phyloP scores from a whole-genome alignment of 2,888 invertebrate genomes.

The Protodeltote pygarga region DNA sequence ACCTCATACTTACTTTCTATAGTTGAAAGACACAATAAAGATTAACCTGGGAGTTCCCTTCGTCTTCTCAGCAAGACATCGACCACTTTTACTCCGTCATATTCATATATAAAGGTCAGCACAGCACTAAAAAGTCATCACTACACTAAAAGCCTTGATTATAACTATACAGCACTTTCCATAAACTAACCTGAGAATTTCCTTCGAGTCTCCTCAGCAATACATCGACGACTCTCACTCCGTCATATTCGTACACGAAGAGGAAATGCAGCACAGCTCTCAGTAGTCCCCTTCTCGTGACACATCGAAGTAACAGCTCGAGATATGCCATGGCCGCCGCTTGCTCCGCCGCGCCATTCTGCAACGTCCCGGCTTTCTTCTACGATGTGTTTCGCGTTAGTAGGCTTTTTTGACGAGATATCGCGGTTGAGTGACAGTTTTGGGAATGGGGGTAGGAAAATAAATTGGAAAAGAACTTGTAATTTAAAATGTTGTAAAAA shows the following conservation, averaged over 20 bases:
- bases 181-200: conserved; percentile 89
- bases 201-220: conserved; percentile 93
- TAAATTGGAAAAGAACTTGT: neutral
- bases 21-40: no score
- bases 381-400: conserved; percentile 71
- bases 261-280: conserved; percentile 95
- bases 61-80: no score
- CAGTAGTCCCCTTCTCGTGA: conserved; percentile 94
- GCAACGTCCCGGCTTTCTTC: conserved; percentile 85
- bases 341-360: conserved; percentile 95
- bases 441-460: neutral
- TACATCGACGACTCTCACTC: conserved; percentile 92
- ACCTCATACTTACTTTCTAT: no score
- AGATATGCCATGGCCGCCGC: conserved; percentile 97
- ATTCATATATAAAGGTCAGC: neutral
- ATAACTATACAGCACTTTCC: neutral
- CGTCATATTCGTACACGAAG: conserved; percentile 93
- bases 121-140: neutral
- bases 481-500: no score
- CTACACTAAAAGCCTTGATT: neutral
- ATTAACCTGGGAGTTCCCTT: no score
- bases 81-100: neutral
- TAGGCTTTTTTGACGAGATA: conserved; percentile 48
- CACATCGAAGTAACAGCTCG: conserved; percentile 95
- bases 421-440: conserved; percentile 70